Percentiles rank a stretch among this genome's conserved stretches.
phyloP scores from a whole-genome alignment of 2,113 vertebrate genomes.

The Labrus mixtus region DNA sequence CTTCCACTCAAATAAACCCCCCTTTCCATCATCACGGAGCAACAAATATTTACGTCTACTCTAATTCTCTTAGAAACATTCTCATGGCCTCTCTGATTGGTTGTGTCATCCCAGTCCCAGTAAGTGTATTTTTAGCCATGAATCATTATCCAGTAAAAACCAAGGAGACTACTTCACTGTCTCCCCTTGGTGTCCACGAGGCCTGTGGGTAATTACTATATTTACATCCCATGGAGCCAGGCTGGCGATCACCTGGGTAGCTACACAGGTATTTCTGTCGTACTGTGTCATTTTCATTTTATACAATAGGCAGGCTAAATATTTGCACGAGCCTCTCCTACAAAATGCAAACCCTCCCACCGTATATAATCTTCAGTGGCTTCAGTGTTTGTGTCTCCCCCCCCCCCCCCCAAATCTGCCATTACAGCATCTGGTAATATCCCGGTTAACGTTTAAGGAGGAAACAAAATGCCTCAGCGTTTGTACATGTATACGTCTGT shows the following conservation, averaged over 20 bases:
- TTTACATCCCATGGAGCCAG: constrained; percentile 73
- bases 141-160: constrained; percentile 55
- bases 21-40: constrained; percentile 57
- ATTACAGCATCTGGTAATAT: constrained; percentile 54
- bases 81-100: constrained; percentile 63
- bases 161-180: constrained; percentile 36
- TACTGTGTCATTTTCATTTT: constrained; percentile 78
- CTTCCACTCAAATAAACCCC: constrained; percentile 58
- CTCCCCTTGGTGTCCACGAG: constrained; percentile 41
- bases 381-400: constrained; percentile 28
- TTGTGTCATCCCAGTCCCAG: constrained; percentile 46
- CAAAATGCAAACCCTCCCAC: constrained; percentile 32
- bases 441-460: constrained; percentile 16
- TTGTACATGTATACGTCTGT: not conserved
- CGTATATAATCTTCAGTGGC: constrained; percentile 24
- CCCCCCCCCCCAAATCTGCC: no score
- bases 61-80: constrained; percentile 69
- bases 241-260: constrained; percentile 80
- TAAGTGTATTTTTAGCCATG: constrained; percentile 49
- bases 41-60: constrained; percentile 73
- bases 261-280: constrained; percentile 72
- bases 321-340: constrained; percentile 72
- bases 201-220: constrained; percentile 73
- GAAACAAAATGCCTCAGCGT: constrained; percentile 18
- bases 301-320: constrained; percentile 73